A percentile compares a stretch with the other conserved stretches of the same genome.
phyloP scores from a whole-genome alignment of 2,113 vertebrate species.

The Lipotes vexillifer region DNA sequence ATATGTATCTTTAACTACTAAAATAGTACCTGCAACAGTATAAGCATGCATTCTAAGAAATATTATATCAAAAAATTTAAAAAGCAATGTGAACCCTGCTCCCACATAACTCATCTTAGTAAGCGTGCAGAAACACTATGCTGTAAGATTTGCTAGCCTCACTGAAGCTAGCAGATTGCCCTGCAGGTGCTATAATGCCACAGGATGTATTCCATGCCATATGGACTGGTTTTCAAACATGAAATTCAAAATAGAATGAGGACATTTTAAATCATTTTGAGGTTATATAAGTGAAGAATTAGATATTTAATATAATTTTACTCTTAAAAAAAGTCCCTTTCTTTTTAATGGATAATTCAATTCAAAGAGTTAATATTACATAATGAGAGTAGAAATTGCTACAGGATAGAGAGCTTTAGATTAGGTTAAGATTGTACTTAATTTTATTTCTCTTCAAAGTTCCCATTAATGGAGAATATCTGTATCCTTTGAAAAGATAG shows the following conservation, averaged over 20 bases:
- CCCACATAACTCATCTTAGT: neutral
- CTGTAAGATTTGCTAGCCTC: neutral
- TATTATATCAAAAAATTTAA: neutral
- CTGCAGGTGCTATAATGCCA: neutral
- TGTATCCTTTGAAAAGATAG: constrained; percentile 10
- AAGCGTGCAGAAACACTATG: neutral
- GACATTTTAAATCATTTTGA: constrained; percentile 12
- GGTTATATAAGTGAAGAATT: neutral
- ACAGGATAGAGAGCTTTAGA: neutral
- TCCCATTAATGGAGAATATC: constrained; percentile 33
- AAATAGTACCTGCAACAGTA: neutral
- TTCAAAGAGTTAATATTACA: neutral
- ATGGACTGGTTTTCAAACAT: neutral
- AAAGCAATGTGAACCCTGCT: neutral
- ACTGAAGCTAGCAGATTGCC: neutral
- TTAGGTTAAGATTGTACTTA: neutral
- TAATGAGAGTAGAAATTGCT: neutral
- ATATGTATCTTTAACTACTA: neutral
- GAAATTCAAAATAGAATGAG: neutral
- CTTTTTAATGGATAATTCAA: neutral
- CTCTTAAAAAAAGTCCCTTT: neutral
- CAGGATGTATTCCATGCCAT: neutral
- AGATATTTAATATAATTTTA: neutral
- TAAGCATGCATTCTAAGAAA: neutral
- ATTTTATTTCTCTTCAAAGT: constrained; percentile 38